Percentiles rank a stretch among this genome's conserved stretches.
Conservation (phyloP, 2,113 vertebrate genomes). For the Todiramphus chloris region DNA sequence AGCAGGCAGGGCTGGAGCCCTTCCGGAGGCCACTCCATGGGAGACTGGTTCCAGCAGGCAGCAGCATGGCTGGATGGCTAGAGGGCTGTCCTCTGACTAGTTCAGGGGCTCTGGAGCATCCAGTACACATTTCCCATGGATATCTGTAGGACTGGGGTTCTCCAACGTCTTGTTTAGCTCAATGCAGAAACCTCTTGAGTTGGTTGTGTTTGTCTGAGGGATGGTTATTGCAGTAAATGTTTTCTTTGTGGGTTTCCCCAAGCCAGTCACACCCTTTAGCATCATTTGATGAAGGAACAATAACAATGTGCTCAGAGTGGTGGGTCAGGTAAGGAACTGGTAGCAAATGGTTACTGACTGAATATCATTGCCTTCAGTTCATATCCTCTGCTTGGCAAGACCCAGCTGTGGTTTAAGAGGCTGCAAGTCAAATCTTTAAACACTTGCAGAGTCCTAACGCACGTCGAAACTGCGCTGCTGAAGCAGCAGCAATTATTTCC, state of each 20-base stretch:
- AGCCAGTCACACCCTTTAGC: not conserved
- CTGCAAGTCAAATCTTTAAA: not conserved
- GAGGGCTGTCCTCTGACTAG: not conserved
- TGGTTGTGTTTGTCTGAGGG: not conserved
- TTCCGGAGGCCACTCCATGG: accelerated
- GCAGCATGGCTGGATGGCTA: not conserved
- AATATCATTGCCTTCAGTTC: accelerated
- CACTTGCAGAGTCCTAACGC: not conserved
- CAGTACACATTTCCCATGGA: accelerated
- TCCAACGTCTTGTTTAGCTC: not conserved
- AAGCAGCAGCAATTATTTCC: not conserved
- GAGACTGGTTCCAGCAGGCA: not conserved
- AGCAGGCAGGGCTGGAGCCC: not conserved
- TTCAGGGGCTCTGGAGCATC: not conserved
- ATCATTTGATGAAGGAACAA: not conserved
- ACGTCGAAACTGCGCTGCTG: not conserved
- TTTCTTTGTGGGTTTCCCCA: not conserved
- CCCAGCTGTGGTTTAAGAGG: not conserved
- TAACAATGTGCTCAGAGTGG: not conserved
- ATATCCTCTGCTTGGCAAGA: not conserved
- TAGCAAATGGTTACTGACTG: not conserved
- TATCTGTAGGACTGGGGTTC: not conserved
- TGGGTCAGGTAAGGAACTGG: not conserved
- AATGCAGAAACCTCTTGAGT: accelerated
- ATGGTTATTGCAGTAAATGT: not conserved